Conservation (phyloP, 2,888 invertebrate genomes). For the Coenonympha glycerion region DNA sequence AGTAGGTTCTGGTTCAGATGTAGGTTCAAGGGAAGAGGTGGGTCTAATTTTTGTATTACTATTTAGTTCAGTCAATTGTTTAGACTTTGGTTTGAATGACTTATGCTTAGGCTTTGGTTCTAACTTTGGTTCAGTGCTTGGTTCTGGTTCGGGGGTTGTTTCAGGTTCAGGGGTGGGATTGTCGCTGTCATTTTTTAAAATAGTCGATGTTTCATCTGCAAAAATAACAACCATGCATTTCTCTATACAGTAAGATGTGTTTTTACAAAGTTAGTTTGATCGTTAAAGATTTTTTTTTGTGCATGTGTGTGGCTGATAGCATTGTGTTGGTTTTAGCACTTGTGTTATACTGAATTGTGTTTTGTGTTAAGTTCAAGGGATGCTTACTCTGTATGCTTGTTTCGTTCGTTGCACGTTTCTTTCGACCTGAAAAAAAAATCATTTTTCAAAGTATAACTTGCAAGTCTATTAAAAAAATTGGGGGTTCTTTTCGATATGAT, state of each 20-base stretch:
- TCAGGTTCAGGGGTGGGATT: conserved; percentile 48
- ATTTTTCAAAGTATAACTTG: too few relatives aligned
- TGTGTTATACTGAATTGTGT: conserved; percentile 31
- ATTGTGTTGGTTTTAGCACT: conserved; percentile 34
- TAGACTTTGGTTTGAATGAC: conserved; percentile 47
- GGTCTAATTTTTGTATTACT: conserved; percentile 50
- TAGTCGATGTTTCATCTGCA: conserved; percentile 68
- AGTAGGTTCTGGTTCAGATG: conserved; percentile 47
- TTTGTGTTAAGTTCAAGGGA: conserved; percentile 1
- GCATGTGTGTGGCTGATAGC: conserved; percentile 22
- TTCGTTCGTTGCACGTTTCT: conserved; percentile 33
- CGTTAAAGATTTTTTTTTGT: conserved; percentile 22
- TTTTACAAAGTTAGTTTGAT: conserved; percentile 37
- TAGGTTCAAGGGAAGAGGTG: conserved; percentile 52
- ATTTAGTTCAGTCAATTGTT: conserved; percentile 44
- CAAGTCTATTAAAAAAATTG: too few relatives aligned
- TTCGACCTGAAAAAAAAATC: conserved; percentile 33
- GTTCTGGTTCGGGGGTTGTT: conserved; percentile 31
- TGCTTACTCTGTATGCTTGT: conserved; percentile 31
- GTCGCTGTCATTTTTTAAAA: conserved; percentile 34
- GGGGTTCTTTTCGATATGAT: conserved; percentile 31
- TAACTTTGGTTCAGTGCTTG: conserved; percentile 46
- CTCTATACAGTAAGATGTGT: conserved; percentile 45
- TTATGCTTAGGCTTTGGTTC: conserved; percentile 54
- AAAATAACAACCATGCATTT: conserved; percentile 68